Conservation (phyloP, 2,888 invertebrate species). For the Halictus quadricinctus region DNA sequence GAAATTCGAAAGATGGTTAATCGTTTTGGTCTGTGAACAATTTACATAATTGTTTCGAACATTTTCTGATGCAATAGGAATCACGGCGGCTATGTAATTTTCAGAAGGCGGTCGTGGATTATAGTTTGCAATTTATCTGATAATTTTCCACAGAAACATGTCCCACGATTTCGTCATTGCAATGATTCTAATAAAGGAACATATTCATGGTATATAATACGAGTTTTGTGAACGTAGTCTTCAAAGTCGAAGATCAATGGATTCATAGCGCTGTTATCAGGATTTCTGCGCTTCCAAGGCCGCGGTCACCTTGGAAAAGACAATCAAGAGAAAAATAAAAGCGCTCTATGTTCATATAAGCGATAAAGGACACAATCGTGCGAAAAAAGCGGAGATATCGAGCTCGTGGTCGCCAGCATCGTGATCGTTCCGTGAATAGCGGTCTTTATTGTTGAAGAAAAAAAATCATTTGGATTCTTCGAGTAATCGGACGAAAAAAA, state of each 20-base stretch:
- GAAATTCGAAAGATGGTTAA: not conserved
- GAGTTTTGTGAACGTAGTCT: not conserved
- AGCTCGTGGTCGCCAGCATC: not conserved
- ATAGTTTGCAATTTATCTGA: not conserved
- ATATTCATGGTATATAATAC: not conserved
- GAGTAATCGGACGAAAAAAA: constrained; percentile 20
- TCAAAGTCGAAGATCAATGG: not conserved
- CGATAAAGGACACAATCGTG: constrained; percentile 26
- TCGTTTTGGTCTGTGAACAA: not conserved
- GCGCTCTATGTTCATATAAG: constrained; percentile 12
- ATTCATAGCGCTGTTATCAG: not conserved
- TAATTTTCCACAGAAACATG: not conserved
- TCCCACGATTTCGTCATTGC: not conserved
- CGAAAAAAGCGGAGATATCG: constrained; percentile 20
- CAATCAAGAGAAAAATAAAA: not conserved
- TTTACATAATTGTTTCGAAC: not conserved
- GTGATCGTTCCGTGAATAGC: constrained; percentile 40
- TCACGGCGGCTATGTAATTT: not conserved
- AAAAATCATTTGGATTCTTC: constrained; percentile 18
- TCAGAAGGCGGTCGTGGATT: not conserved
- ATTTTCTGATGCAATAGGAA: not conserved
- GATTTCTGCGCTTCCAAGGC: not conserved
- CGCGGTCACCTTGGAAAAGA: not conserved
- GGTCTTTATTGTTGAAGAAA: constrained; percentile 55
- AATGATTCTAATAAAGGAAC: not conserved